Evolutionary conservation across 2,888 invertebrate species (phyloP), one percentile per base, ranked within the genome.

Genomic region (Coremacera marginata): DNA sequence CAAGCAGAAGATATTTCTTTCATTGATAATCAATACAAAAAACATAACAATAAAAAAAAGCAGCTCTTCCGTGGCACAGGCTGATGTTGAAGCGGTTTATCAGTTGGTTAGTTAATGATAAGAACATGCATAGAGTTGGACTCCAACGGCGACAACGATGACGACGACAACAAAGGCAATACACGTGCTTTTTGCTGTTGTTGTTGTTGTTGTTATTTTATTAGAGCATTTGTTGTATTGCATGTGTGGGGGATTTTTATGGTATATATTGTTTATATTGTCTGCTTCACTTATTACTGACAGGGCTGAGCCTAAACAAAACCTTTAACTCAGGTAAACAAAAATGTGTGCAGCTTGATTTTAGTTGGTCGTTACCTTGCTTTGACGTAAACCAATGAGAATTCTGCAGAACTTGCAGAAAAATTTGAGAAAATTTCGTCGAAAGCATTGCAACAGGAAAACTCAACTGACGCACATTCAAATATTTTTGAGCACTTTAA

Each of bases 301-400:
- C 22, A 25, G 16, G 37, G 44, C 11, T 22, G 25, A 2, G 19
- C 27, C 22, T 25, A 11, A 44, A 65, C 11, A 65, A 65, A n/a
- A 65, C 5, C 31, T 31, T 44, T 44, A 11, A 2, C 31, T 37
- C 65, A 37, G 34, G n/a, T 11, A 67, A 19, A 9, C 14, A 9
- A 7, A 67, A 7, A 11, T 44, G 37, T 19, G 3, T 19, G 9
- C 4, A 44, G 5, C 14, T 67, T 67, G 19, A 67, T 37, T 34
- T 34, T 3, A 65, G 16, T 19, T 37, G 22, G 16, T 16, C 44
- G 7, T 44, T 37, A 22, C 5, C 37, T 49, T 9, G 31, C 7
- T 44, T 25, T 70, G 70, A 70, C 70, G 70, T 52, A 70, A 52
- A 7, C 70, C 70, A 70, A 70, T 70, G 51, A 51, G n/a, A 27